These are phyloP conservation scores for Oscheius sp. DNA, from an alignment of 2,888 invertebrate species.

Conservation along the genomic window DNA sequence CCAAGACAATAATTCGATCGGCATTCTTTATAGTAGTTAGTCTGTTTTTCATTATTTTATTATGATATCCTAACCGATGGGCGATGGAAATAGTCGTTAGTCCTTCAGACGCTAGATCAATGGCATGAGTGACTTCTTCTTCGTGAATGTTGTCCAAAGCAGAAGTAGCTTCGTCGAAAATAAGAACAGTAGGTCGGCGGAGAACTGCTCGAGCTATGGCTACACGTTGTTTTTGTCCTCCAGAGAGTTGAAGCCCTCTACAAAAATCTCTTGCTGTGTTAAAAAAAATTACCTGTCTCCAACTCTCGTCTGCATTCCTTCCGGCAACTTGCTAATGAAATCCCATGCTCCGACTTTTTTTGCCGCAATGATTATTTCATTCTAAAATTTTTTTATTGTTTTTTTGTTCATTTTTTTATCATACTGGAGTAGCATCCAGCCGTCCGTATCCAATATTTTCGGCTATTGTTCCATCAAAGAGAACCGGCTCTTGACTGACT, in stretches of 20 bases:
- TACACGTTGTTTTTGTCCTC: conserved; percentile 68
- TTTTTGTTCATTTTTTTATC: too few species aligned
- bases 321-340: conserved; percentile 65
- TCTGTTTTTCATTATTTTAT: conserved; percentile 23
- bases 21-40: conserved; percentile 61
- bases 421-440: conserved; percentile 58
- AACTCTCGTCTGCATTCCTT: conserved; percentile 68
- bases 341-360: conserved; percentile 67
- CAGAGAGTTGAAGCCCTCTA: conserved; percentile 55
- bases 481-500: conserved; percentile 72
- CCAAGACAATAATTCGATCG: conserved; percentile 65
- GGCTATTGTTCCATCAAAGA: conserved; percentile 67
- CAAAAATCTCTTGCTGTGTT: too few species aligned
- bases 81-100: conserved; percentile 68
- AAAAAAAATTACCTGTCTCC: too few species aligned
- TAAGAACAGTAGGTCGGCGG: conserved; percentile 50
- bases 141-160: conserved; percentile 67
- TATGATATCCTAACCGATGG: conserved; percentile 59
- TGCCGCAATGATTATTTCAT: conserved; percentile 67
- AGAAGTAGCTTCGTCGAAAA: conserved; percentile 67
- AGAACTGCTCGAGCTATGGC: conserved; percentile 65
- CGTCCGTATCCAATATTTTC: conserved; percentile 68
- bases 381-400: conserved; percentile 30
- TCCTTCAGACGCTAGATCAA: conserved; percentile 65
- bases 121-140: conserved; percentile 66